Base-by-base conservation (phyloP, 1,140 invertebrate genomes). In the Atta colombica region DNA sequence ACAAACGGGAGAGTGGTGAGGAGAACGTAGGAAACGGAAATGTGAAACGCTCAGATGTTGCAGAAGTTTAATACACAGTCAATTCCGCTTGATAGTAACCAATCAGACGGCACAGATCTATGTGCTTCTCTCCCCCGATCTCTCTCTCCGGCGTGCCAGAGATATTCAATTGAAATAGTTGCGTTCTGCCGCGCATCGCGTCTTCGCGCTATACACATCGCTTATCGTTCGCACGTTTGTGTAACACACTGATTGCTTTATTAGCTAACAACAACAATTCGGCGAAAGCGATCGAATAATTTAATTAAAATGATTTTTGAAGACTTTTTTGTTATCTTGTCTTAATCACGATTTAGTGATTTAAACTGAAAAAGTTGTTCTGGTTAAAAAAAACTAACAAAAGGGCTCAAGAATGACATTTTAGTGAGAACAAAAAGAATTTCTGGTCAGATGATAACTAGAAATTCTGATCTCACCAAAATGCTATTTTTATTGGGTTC, bases 21-120 rank as follows among this genome's bases (percentile, higher is more conserved):
- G 7, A 39, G 6, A 10, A 45, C 25, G 55, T 25, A 53, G 49
- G 31, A 74, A 39, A 61, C 35, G 68, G 25, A 82, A 68, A 25
- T 18, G 45, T 35, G 8, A 63, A 63, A 66, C 21, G 49, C 60
- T 25, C 21, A 51, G 51, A 77, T 65, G 14, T 31, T 45, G 60
- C 12, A 78, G 18, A 53, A 65, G 75, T 74, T 74, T 78, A 78
- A 45, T 89, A 18, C 39, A 68, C 14, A 49, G 75, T 85, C 58
- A 88, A 89, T 86, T 88, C 69, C 77, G 84, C 74, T 89, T 88
- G 53, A 88, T 86, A 65, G 75, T 69, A 80, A 86, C 68, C 87
- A 88, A 80, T 89, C 75, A 86, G 53, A 69, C 80, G 78, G 51
- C 53, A 80, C 39, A 53, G 77, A 89, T 89, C 81, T 88, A 65